Base-by-base conservation (phyloP, 2,888 invertebrate genomes). In the Drosophila hamatofila region DNA sequence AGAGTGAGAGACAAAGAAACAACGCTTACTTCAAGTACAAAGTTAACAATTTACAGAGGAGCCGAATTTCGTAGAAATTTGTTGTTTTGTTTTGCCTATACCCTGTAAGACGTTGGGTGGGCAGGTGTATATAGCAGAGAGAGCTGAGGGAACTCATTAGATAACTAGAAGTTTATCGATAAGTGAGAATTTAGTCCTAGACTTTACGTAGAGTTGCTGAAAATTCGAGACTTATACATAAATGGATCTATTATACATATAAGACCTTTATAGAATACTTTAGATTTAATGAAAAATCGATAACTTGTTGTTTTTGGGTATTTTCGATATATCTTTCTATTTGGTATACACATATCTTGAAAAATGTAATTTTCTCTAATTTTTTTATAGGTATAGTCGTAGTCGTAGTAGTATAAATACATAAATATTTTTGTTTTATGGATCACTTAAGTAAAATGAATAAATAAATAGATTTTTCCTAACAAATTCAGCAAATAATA, bases 21-120 rank as follows among this genome's bases (percentile, higher is more conserved):
- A 52, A 41, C 16, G 51, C 18, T 12, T 16, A 60, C 51, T 66
- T 77, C 48, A 65, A 74, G 69, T 80, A 69, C 61, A 42, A 52
- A 83, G 57, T 69, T 65, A 75, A 70, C 78, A 80, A 72, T 60
- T 60, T 62, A 72, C 61, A 72, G 30, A 80, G 76, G 58, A 66
- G 21, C 54, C 35, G 35, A 69, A 70, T 51, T 76, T 76, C 57
- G 57, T 16, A 18, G 55, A 49, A 72, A 65, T 61, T 55, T 11
- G 35, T 41, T 23, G 21, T 33, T 55, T 21, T 51, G 9, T 35
- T 35, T 44, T 30, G 3, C 3, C 33, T 23, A 39, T 62, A 62
- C 57, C 44, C 62, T 56, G 21, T 39, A 56, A 35, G 6, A 4
- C 0, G 12, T 14, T 12, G 12, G 2, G 0, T 18, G 18, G 8